These are phyloP conservation scores for Macrophya alboannulata DNA, from an alignment of 2,888 invertebrate genomes.

Conservation along the genomic window DNA sequence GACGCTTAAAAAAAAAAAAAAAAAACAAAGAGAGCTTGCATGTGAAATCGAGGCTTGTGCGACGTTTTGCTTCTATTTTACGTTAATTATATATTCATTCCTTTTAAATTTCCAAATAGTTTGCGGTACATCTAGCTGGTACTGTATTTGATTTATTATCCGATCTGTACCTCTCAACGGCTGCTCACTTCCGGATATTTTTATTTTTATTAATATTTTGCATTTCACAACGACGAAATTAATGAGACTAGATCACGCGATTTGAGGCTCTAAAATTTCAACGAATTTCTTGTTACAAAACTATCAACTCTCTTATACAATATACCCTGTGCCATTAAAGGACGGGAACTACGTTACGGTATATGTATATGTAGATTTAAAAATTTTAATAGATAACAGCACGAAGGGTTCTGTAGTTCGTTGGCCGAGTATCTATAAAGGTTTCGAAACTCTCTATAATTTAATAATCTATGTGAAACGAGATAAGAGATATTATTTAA, in stretches of 20 bases:
- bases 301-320: neutral
- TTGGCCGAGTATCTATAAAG: neutral
- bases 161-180: neutral
- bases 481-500: conserved; percentile 9
- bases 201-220: neutral
- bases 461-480: neutral
- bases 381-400: conserved; percentile 13
- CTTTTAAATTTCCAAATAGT: neutral
- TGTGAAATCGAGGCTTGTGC: neutral
- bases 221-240: conserved; percentile 3
- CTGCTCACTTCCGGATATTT: neutral
- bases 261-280: neutral
- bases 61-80: neutral
- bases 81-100: neutral
- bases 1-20: neutral
- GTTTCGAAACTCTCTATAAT: neutral
- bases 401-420: conserved; percentile 14
- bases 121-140: neutral
- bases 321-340: neutral
- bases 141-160: neutral
- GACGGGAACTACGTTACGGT: neutral
- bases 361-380: neutral
- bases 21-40: neutral
- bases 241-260: conserved; percentile 24
- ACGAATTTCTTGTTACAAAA: neutral